Percentiles rank a stretch among this genome's conserved stretches.
These are phyloP conservation scores for Margaritifera margaritifera DNA, from an alignment of 2,888 invertebrate species.

Conservation along the genomic window DNA sequence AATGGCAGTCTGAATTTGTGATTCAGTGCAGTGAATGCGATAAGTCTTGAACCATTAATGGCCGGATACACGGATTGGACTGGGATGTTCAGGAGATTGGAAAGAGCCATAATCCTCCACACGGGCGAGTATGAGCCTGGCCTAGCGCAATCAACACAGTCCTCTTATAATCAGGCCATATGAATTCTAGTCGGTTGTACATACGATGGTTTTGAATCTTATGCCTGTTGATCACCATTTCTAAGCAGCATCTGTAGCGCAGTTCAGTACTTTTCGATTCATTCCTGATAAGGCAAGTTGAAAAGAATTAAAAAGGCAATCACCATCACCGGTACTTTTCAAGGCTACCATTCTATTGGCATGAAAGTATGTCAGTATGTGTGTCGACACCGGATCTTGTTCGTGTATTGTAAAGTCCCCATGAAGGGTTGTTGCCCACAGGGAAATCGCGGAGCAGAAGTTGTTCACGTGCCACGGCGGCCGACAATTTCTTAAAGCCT, in stretches of 20 bases:
- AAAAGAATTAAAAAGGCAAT: constrained; percentile 7
- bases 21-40: constrained; percentile 6
- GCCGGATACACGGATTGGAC: constrained; percentile 11
- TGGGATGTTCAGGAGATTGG: constrained; percentile 8
- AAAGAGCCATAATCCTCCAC: constrained; percentile 11
- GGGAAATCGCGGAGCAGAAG: too few species aligned
- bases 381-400: too few species aligned
- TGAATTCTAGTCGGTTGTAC: constrained; percentile 1
- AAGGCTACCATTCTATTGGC: too few species aligned
- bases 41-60: constrained; percentile 1
- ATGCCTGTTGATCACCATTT: constrained; percentile 11
- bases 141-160: constrained; percentile 6
- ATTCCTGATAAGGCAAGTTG: too few species aligned
- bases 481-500: too few species aligned
- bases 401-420: too few species aligned
- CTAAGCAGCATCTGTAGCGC: constrained; percentile 15
- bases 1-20: constrained; percentile 7
- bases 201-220: constrained; percentile 3
- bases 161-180: constrained; percentile 5
- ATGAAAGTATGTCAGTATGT: too few species aligned
- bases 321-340: constrained; percentile 3
- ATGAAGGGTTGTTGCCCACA: too few species aligned
- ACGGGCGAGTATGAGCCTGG: constrained; percentile 4
- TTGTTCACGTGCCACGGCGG: too few species aligned
- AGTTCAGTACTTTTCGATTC: constrained; percentile 13